phyloP scores from a whole-genome alignment of 2,113 vertebrate species.

The Paracanthobrama guichenoti region DNA sequence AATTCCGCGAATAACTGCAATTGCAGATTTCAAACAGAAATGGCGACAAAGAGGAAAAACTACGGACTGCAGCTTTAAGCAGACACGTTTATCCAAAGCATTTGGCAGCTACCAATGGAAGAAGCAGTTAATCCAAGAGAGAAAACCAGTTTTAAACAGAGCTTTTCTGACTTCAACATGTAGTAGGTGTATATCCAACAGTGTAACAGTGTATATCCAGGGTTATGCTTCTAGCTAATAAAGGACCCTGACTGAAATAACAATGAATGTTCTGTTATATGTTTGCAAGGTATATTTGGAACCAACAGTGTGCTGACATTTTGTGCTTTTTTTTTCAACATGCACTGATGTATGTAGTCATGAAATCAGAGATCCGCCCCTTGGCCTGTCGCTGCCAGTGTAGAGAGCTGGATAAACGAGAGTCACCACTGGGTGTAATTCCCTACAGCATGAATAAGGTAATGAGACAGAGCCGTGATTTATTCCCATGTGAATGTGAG shows the following conservation, averaged over 20 bases:
- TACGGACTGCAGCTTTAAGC: too few relatives aligned
- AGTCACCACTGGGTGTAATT: slow-evolving; percentile 54
- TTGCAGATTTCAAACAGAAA: too few relatives aligned
- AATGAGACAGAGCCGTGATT: slow-evolving; percentile 58
- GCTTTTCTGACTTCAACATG: neutral
- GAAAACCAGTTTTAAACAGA: neutral
- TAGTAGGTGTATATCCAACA: too few relatives aligned
- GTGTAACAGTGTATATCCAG: neutral
- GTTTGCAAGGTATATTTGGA: neutral
- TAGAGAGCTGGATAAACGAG: slow-evolving; percentile 44
- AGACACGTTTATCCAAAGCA: neutral
- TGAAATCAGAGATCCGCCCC: neutral
- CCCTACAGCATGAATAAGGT: slow-evolving; percentile 67
- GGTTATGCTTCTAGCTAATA: neutral
- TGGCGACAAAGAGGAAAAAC: too few relatives aligned
- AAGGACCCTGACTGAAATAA: neutral
- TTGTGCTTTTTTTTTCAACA: neutral
- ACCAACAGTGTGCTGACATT: neutral
- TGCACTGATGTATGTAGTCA: neutral
- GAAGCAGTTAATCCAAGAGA: neutral
- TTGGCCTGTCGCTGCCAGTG: neutral
- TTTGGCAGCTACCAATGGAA: neutral
- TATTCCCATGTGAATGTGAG: slow-evolving; percentile 60
- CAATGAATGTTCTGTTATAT: neutral
- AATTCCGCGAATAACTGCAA: too few relatives aligned